Percentiles rank a stretch among this genome's conserved stretches.
These are phyloP conservation scores for Lepidochrysops patricia DNA, from an alignment of 2,888 invertebrate species.

Conservation along the genomic window DNA sequence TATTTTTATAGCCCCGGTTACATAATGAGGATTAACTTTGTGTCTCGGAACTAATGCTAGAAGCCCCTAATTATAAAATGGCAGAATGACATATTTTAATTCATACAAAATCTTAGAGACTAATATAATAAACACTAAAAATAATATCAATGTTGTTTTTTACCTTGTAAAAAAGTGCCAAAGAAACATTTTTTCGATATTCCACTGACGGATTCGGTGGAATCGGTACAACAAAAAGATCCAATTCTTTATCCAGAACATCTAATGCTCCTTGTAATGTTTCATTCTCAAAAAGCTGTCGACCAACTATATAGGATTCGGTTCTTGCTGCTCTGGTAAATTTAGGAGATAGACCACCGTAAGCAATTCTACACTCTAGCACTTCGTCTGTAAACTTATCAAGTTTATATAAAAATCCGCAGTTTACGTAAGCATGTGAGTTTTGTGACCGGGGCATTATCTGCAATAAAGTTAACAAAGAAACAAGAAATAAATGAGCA, in stretches of 20 bases:
- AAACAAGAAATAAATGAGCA: too few relatives aligned
- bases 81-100: neutral
- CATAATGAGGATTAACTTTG: neutral
- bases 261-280: constrained; percentile 48
- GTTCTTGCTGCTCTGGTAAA: constrained; percentile 64
- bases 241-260: constrained; percentile 37
- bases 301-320: constrained; percentile 62
- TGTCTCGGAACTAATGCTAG: constrained; percentile 4
- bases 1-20: constrained; percentile 37
- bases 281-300: constrained; percentile 43
- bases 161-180: constrained; percentile 80
- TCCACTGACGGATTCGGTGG: constrained; percentile 73
- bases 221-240: constrained; percentile 33
- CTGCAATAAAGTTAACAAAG: constrained; percentile 46
- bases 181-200: constrained; percentile 75
- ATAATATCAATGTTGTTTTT: too few relatives aligned
- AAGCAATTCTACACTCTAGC: constrained; percentile 54
- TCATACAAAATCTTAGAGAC: too few relatives aligned
- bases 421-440: constrained; percentile 82
- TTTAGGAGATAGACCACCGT: constrained; percentile 68
- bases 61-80: neutral
- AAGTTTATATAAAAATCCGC: constrained; percentile 78
- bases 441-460: constrained; percentile 82
- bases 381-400: constrained; percentile 33
- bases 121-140: too few relatives aligned